A percentile compares a stretch with the other conserved stretches of the same genome.
Evolutionary conservation across 2,888 invertebrate species (phyloP).

Genomic region (Synergus umbraculus): DNA sequence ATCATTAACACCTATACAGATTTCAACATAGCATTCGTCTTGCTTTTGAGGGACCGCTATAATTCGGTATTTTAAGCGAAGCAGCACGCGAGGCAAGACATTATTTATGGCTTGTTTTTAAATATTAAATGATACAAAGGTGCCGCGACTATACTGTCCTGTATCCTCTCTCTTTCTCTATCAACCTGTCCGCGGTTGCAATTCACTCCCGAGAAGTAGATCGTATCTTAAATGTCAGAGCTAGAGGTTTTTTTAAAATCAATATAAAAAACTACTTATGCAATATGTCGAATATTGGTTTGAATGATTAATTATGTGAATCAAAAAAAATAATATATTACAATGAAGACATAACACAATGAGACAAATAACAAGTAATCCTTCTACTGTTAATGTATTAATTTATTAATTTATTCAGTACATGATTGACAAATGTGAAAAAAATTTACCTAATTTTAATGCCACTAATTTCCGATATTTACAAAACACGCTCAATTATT

Average conservation of each 20-base stretch:
- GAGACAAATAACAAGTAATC: not conserved
- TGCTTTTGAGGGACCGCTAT: conserved; percentile 65
- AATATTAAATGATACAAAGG: conserved; percentile 78
- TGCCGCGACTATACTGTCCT: conserved; percentile 62
- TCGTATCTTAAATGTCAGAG: conserved; percentile 32
- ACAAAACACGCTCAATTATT: not conserved
- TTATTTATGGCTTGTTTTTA: conserved; percentile 77
- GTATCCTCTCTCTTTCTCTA: conserved; percentile 21
- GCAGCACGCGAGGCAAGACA: conserved; percentile 71
- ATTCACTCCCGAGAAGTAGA: conserved; percentile 49
- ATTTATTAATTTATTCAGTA: no score
- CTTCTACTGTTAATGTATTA: no score
- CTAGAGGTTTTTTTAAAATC: conserved; percentile 14
- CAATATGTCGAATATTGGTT: not conserved
- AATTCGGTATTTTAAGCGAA: conserved; percentile 66
- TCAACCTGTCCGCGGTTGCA: conserved; percentile 32
- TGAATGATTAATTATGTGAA: not conserved
- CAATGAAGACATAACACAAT: not conserved
- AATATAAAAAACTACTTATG: not conserved
- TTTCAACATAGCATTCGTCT: conserved; percentile 76
- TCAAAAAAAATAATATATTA: not conserved
- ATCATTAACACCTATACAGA: conserved; percentile 72
- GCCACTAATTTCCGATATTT: not conserved
- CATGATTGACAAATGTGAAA: no score
- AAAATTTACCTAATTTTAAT: not conserved